A percentile compares a stretch with the other conserved stretches of the same genome.
Conservation (phyloP, 2,113 vertebrate genomes). For the Camelus dromedarius region DNA sequence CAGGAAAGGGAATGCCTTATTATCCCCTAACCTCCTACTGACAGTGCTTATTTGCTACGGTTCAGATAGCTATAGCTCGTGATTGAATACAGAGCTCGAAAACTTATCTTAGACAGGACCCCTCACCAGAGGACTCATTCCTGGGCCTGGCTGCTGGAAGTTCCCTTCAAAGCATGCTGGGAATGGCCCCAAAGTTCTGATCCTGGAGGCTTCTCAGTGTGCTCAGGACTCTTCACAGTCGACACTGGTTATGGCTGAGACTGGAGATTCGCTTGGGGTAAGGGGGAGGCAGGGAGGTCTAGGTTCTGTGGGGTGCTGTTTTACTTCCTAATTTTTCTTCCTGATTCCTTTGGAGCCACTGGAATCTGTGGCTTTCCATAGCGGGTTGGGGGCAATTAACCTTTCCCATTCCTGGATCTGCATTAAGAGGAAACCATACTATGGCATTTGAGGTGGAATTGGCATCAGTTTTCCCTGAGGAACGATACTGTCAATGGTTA, state of each 20-base stretch:
- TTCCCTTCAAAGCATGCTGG: neutral
- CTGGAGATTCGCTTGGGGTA: neutral
- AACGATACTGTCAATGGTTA: neutral
- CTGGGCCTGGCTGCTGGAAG: neutral
- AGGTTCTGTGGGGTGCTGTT: neutral
- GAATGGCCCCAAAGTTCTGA: neutral
- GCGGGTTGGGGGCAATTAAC: neutral
- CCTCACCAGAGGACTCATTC: constrained; percentile 51
- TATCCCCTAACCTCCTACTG: constrained; percentile 11
- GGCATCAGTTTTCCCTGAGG: neutral
- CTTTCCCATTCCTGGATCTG: neutral
- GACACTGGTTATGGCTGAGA: neutral
- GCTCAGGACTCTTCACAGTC: neutral
- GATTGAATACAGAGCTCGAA: constrained; percentile 36
- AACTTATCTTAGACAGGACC: neutral
- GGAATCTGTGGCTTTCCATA: neutral
- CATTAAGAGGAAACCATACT: neutral
- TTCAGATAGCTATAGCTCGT: constrained; percentile 50
- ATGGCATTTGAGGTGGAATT: neutral
- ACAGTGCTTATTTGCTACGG: constrained; percentile 55
- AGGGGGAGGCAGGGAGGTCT: neutral
- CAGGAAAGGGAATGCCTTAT: constrained; percentile 20
- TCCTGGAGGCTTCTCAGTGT: neutral
- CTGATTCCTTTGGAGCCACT: neutral
- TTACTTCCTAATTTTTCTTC: neutral